Percentiles rank a stretch among this genome's conserved stretches.
These are phyloP conservation scores for Listronotus oregonensis DNA, from an alignment of 1,140 invertebrate species.

Conservation along the genomic window DNA sequence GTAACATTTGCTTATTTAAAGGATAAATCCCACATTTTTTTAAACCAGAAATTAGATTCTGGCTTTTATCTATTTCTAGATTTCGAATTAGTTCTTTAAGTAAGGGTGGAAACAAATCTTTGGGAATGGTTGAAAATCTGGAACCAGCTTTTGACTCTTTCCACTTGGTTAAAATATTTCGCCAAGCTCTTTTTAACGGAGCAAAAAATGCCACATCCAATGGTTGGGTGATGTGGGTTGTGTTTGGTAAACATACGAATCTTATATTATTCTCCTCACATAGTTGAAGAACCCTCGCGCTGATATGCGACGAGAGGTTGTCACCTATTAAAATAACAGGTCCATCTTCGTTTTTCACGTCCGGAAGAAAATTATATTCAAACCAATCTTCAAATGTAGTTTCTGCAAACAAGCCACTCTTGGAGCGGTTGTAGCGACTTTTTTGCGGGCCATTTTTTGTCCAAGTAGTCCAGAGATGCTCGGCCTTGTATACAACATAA, in stretches of 20 bases:
- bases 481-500: conserved; percentile 11
- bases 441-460: conserved; percentile 9
- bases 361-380: background rate
- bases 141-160: background rate
- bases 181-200: background rate
- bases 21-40: no score
- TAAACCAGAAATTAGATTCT: no score
- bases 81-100: background rate
- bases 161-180: conserved; percentile 5
- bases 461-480: conserved; percentile 16
- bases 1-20: no score
- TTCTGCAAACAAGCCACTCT: conserved; percentile 7
- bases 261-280: conserved; percentile 49
- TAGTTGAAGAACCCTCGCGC: conserved; percentile 8
- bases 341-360: background rate
- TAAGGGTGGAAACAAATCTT: background rate
- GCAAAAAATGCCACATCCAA: conserved; percentile 1
- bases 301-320: conserved; percentile 16
- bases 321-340: conserved; percentile 15
- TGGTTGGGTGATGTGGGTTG: background rate
- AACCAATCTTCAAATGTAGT: conserved; percentile 17
- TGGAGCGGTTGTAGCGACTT: conserved; percentile 3
- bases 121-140: background rate
- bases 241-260: conserved; percentile 47
- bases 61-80: no score